A percentile compares a stretch with the other conserved stretches of the same genome.
phyloP scores from a whole-genome alignment of 2,113 vertebrate genomes.

The Elephantulus edwardii region DNA sequence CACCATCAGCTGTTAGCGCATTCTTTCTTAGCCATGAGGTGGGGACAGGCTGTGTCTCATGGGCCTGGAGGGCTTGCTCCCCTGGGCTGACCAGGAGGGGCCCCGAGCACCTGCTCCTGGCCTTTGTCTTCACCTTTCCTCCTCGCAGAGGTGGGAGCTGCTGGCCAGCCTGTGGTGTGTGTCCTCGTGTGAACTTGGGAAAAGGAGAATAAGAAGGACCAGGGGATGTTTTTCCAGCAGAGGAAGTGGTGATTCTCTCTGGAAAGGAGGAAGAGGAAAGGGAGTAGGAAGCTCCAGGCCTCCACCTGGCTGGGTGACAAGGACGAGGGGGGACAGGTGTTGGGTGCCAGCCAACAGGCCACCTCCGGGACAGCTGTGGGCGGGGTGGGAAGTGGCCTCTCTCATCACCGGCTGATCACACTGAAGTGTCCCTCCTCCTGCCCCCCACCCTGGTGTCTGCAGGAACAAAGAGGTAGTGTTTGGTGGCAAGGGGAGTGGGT shows the following conservation, averaged over 20 bases:
- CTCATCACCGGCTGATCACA: neutral
- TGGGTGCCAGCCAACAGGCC: neutral
- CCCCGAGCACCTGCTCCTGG: neutral
- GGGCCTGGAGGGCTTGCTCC: no score
- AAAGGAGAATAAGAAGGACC: neutral
- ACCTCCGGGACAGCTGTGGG: neutral
- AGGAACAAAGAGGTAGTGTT: neutral
- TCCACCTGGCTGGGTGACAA: no score
- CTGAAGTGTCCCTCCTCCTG: neutral
- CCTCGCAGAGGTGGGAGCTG: fast-evolving
- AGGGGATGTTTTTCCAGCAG: slow-evolving; percentile 43
- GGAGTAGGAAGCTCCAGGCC: neutral
- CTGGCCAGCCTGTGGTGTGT: neutral
- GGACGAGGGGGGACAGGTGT: neutral
- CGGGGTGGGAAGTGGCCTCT: neutral
- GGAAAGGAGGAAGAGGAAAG: slow-evolving; percentile 65
- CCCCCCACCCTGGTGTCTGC: neutral
- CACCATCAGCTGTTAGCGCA: fast-evolving
- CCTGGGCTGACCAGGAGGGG: neutral
- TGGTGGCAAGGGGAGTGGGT: neutral
- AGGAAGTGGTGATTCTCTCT: slow-evolving; percentile 75
- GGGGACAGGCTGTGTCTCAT: fast-evolving
- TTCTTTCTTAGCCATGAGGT: neutral
- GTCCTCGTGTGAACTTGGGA: slow-evolving; percentile 15
- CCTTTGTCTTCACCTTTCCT: neutral